A percentile compares a stretch with the other conserved stretches of the same genome.
Conservation (phyloP, 2,797 vertebrate species). For the Galago senegalensis region DNA sequence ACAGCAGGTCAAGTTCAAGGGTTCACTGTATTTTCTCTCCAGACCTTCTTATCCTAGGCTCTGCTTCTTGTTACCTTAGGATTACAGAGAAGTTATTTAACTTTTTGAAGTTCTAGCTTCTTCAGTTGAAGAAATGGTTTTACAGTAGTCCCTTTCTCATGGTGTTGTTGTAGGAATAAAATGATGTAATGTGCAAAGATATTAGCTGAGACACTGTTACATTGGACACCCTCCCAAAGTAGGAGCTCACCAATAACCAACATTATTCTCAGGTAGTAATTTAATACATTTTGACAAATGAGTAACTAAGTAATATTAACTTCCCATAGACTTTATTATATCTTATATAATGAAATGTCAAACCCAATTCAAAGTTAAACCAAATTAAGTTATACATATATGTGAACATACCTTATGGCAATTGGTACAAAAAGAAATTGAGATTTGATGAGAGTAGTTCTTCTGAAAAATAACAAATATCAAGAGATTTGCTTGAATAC, state of each 20-base stretch:
- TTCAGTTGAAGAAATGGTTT: neutral
- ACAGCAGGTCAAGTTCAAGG: neutral
- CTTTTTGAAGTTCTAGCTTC: neutral
- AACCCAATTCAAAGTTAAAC: constrained; percentile 12
- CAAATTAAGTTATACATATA: neutral
- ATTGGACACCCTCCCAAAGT: neutral
- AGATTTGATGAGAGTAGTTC: neutral
- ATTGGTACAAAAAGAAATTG: constrained; percentile 26
- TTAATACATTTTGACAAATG: neutral
- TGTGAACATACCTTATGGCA: neutral
- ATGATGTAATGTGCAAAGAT: neutral
- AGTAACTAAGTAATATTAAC: neutral
- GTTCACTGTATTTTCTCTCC: neutral
- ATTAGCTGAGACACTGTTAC: neutral
- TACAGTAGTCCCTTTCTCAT: neutral
- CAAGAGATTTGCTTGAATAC: neutral
- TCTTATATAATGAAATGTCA: constrained; percentile 36
- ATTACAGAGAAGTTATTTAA: neutral
- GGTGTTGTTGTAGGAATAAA: neutral
- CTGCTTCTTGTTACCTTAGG: neutral
- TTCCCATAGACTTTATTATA: neutral
- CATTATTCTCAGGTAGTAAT: neutral
- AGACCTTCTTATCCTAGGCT: neutral
- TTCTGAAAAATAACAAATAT: constrained; percentile 21
- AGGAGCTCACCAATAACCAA: neutral